Evolutionary conservation across 1,140 invertebrate genomes (phyloP), one percentile per base, ranked within the genome.

Genomic region (Drosophila parabipectinata): DNA sequence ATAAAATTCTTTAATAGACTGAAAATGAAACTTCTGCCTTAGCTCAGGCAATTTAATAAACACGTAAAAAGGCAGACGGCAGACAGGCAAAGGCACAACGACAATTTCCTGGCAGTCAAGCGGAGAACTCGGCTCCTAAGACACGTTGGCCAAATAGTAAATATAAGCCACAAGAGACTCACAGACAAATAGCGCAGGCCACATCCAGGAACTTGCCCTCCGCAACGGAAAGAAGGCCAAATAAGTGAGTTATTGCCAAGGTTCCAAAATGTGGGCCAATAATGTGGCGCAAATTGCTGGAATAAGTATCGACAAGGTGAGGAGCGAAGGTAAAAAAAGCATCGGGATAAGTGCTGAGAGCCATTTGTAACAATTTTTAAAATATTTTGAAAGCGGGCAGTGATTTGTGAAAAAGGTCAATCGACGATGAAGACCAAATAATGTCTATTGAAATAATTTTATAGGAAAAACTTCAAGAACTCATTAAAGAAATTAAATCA

Each of bases 1-100:
- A 76, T 76, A 76, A 73, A 87, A 71, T 87, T 60, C 74, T 78
- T 81, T 78, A 87, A 85, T 87, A 78, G 71, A 80, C 78, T 66
- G 24, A 61, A 76, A 77, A 78, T 78, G 60, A 87, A 85, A 85
- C 60, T 74, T 87, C 60, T 72, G 48, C 26, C 60, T 66, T 55
- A 34, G 39, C 53, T 34, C 39, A 50, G 53, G 57, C 79, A 54
- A 74, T 72, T 79, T 77, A 77, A 79, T 75, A 79, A 83, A 79
- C 57, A 72, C 56, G 55, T 12, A 62, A 48, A 41, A 72, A 51
- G 47, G 26, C 58, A 53, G 44, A 62, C 34, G 15, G 47, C 37
- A 55, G 34, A 63, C 18, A 61, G 24, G 15, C 21, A 69, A 39
- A 34, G 32, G 18, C 8, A 67, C 32, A 52, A 59, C 45, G 52